Conservation (phyloP, 2,113 vertebrate genomes). For the Megaceryle maxima region DNA sequence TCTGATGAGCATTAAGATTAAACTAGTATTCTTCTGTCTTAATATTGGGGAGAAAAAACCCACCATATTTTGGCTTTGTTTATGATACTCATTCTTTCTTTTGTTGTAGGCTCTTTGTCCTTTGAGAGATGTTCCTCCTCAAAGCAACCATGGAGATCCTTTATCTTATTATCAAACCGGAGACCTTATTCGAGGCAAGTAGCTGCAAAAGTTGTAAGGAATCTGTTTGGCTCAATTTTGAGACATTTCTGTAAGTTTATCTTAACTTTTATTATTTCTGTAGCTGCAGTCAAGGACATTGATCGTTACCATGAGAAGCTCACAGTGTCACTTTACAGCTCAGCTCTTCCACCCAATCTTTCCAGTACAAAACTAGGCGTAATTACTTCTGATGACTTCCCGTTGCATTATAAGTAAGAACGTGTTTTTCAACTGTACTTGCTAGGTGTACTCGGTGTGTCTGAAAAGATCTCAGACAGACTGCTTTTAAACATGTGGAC, state of each 20-base stretch:
- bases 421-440: not conserved
- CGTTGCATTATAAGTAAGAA: constrained; percentile 88
- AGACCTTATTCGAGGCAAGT: constrained; percentile 90
- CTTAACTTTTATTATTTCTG: not conserved
- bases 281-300: constrained; percentile 93
- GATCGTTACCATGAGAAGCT: constrained; percentile 96
- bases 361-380: constrained; percentile 88
- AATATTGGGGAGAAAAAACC: not conserved
- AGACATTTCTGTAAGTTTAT: not conserved
- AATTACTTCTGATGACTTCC: constrained; percentile 88
- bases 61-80: not conserved
- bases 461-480: not conserved
- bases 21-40: not conserved
- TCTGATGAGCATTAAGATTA: not conserved
- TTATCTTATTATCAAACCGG: constrained; percentile 94
- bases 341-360: constrained; percentile 81
- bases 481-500: not conserved
- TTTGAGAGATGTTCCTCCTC: constrained; percentile 90
- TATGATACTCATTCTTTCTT: not conserved
- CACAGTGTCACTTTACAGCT: constrained; percentile 84
- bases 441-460: not conserved
- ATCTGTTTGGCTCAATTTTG: rapidly evolving
- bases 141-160: constrained; percentile 94
- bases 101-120: constrained; percentile 89
- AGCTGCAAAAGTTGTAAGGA: not conserved